Evolutionary conservation across 2,113 vertebrate species (phyloP).

Genomic region (Excalfactoria chinensis): DNA sequence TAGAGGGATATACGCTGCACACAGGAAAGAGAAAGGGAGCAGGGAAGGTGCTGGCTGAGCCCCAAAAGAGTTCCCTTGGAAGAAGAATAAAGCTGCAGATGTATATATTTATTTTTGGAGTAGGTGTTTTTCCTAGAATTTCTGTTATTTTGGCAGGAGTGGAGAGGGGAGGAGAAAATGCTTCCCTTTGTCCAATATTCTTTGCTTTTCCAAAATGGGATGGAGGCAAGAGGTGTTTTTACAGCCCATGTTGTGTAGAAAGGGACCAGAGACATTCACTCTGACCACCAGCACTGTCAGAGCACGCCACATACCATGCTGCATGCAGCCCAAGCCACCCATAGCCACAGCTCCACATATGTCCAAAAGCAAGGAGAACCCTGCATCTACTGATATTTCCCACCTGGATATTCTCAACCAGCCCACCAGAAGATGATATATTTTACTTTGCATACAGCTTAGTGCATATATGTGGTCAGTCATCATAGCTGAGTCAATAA

Average conservation of each 20-base stretch:
- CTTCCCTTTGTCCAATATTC: not conserved
- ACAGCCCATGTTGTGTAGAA: not conserved
- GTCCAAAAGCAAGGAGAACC: not conserved
- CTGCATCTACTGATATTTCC: not conserved
- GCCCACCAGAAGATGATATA: not conserved
- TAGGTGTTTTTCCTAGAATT: constrained; percentile 33
- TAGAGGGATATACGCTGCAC: not conserved
- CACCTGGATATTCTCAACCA: not conserved
- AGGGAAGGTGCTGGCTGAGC: not conserved
- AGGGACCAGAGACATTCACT: not conserved
- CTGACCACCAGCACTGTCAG: not conserved
- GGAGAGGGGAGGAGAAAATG: not conserved
- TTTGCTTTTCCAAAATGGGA: not conserved
- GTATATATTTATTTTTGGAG: constrained; percentile 18
- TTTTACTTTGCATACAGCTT: not conserved
- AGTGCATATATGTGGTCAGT: accelerated
- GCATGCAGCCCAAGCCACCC: accelerated
- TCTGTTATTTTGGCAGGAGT: not conserved
- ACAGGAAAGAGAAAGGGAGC: not conserved
- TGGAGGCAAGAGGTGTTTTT: not conserved
- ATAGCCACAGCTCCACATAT: not conserved
- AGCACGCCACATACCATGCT: not conserved
- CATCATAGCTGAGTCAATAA: not conserved
- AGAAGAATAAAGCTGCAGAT: constrained; percentile 31
- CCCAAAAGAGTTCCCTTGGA: not conserved